These are phyloP conservation scores for Pelagia noctiluca DNA, from an alignment of 30 jellyfish, hydroid and myxozoan species.

Conservation along the genomic window DNA sequence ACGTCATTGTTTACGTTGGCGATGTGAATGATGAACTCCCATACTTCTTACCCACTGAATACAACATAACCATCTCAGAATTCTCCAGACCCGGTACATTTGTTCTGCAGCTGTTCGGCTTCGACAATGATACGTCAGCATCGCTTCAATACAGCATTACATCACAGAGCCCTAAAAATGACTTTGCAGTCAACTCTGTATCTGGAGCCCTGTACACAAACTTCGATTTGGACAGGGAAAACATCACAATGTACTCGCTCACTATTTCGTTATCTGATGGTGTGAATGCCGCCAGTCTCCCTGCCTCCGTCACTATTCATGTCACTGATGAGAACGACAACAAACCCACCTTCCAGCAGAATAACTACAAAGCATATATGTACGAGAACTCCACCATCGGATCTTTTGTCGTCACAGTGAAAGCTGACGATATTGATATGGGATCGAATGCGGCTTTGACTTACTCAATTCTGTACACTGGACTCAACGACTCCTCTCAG, in stretches of 20 bases:
- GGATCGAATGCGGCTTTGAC: slow-evolving; percentile 72
- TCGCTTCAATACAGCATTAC: slow-evolving; percentile 34
- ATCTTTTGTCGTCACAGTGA: slow-evolving; percentile 32
- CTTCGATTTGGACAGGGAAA: slow-evolving; percentile 74
- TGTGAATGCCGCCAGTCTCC: slow-evolving; percentile 47
- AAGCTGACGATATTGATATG: slow-evolving; percentile 80
- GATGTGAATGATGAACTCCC: slow-evolving; percentile 82
- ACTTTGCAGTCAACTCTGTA: slow-evolving; percentile 26
- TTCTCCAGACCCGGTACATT: slow-evolving; percentile 65
- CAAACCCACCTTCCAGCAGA: slow-evolving; percentile 67
- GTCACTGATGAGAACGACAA: slow-evolving; percentile 87
- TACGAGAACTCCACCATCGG: slow-evolving; percentile 59
- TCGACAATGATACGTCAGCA: slow-evolving; percentile 62
- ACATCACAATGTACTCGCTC: slow-evolving; percentile 40
- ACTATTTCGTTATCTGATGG: slow-evolving; percentile 75
- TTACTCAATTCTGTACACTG: slow-evolving; percentile 61
- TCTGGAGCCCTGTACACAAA: slow-evolving; percentile 64
- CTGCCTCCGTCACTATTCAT: slow-evolving; percentile 60
- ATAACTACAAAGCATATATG: slow-evolving; percentile 30
- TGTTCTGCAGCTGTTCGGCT: slow-evolving; percentile 42
- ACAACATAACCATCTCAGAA: slow-evolving; percentile 62
- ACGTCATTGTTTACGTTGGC: slow-evolving; percentile 56
- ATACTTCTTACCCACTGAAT: slow-evolving; percentile 46
- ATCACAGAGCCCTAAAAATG: slow-evolving; percentile 47
- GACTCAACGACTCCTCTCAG: slow-evolving; percentile 48